Evolutionary conservation across 2,113 vertebrate genomes (phyloP), one percentile per base, ranked within the genome.

Genomic region (Misgurnus anguillicaudatus): DNA sequence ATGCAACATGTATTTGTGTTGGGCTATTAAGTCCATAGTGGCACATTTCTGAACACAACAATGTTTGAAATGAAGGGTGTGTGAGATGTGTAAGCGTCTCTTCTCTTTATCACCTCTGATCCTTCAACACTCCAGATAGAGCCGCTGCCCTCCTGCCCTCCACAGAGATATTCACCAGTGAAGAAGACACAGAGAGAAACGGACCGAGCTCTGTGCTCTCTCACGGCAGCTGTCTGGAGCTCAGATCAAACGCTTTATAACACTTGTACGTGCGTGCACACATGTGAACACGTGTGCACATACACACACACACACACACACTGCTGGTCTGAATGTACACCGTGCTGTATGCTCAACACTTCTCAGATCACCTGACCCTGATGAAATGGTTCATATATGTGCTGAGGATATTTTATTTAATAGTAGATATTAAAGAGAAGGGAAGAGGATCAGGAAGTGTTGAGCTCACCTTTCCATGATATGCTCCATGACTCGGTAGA

Each of bases 81-180:
- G 69, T 41, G 17, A 57, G 45, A 58, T 55, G 68, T 71, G 16
- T 17, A 0, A 38, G 48, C 16, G 3, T 67, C 41, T 55, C 68
- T 55, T 72, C 13, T 6, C 53, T 14, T 57, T 36, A 57, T 58
- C 69, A 58, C 38, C n/a, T 72, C 38, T 57, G 70, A 72, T 42
- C 70, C 70, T 72, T 72, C 70, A 72, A 42, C 70, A 41, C n/a
- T 58, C n/a, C 38, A 58, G 70, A 72, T 72, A 58, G 36, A 57
- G 53, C 70, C 9, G 36, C 70, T 72, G 70, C 70, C 70, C 70
- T 72, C 51, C 53, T 58, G 53, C 70, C 51, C 51, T 55, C 48
- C 11, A 19, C 51, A 21, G 51, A 58, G 69, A 72, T 72, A 72
- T n/a, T 16, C 48, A 39, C 48, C 9, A 13, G 68, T 6, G 48